These are phyloP conservation scores for Macrobrachium nipponense DNA, from an alignment of 1,140 invertebrate species.

Conservation along the genomic window DNA sequence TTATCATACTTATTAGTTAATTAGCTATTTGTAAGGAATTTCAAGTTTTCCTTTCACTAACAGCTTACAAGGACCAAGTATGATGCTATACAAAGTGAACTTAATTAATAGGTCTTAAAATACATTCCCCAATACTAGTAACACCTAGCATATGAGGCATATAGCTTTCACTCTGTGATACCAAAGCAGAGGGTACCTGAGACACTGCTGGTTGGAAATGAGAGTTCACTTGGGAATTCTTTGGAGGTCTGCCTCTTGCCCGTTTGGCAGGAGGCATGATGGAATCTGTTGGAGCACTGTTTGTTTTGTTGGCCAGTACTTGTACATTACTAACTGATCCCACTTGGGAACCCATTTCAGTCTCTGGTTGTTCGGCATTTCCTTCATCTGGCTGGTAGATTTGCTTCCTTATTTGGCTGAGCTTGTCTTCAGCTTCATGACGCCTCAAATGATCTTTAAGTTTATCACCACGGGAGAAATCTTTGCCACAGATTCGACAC, in stretches of 20 bases:
- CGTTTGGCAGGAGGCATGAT: conserved; percentile 49
- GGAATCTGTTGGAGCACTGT: conserved; percentile 34
- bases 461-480: conserved; percentile 63
- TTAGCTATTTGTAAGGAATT: background rate
- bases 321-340: background rate
- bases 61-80: background rate
- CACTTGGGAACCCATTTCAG: background rate
- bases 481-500: conserved; percentile 61
- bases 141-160: conserved; percentile 63
- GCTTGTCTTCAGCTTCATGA: conserved; percentile 63
- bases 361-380: background rate
- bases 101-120: conserved; percentile 64
- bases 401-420: conserved; percentile 63
- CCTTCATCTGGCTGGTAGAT: conserved; percentile 56
- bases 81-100: background rate
- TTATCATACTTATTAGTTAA: too few relatives aligned
- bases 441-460: conserved; percentile 62
- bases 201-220: conserved; percentile 45
- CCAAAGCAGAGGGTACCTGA: conserved; percentile 35
- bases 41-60: background rate
- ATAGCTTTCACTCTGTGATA: conserved; percentile 45
- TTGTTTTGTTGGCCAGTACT: conserved; percentile 41
- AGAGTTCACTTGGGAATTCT: conserved; percentile 26
- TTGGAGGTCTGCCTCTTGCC: conserved; percentile 29
- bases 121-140: conserved; percentile 63